Base-by-base conservation (phyloP, 64 coral and sea anemone genomes). In the Pocillopora damicornis region DNA sequence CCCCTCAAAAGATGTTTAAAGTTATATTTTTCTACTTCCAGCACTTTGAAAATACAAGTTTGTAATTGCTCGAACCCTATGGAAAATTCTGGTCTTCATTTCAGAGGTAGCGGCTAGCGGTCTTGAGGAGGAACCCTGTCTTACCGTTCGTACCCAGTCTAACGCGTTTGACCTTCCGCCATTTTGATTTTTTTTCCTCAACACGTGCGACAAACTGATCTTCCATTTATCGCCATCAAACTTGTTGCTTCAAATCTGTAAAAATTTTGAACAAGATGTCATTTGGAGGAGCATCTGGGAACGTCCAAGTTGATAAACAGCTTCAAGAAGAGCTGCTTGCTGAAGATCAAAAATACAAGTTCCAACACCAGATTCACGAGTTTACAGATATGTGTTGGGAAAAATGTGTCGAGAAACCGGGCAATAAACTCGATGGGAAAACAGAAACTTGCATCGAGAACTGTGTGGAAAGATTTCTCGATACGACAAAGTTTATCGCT, bases 301-400 rank as follows among this genome's bases (percentile, higher is more conserved):
- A 56, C 17, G 25, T 76, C 1, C 83, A 94, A 36, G 89, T 98
- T 15, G 97, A 99, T 76, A 74, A 83, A 38, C 80, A 86, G 82
- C 88, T 99, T 22, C 78, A 93, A 79, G 58, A 91, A 51, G 97
- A 92, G 15, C 91, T 99, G 16, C 88, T 95, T 84, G 89, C 92
- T 5, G 93, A 99, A 81, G 93, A 95, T 75, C 97, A 99, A 80
- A 95, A 93, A 83, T 90, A 91, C 0, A 99, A 95, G 86, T 95
- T 99, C 76, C 90, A 99, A 26, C 58, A 67, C 59, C 97, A 99
- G 85, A 91, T 99, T 59, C 93, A 95, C 34, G 87, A 81, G 7
- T 95, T 99, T 60, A 99, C 97, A 13, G 97, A 99, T 56, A 92
- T 88, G 75, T 99, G 97, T 56, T 99, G 97, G 97, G 97, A 99